phyloP scores from a whole-genome alignment of 1,140 invertebrate genomes.

The Pollicipes pollicipes region DNA sequence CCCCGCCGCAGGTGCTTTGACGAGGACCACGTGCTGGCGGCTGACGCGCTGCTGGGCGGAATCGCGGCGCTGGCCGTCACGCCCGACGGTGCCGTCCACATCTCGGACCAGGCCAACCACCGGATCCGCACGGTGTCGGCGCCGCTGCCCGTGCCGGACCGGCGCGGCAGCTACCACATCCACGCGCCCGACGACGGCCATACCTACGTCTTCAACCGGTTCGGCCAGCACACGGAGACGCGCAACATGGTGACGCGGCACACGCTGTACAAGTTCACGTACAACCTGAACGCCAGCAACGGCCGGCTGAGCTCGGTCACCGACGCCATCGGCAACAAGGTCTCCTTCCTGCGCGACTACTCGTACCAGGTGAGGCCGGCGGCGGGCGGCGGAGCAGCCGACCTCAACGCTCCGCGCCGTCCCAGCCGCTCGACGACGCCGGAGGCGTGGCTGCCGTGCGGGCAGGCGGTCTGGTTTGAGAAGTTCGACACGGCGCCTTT shows the following conservation, averaged over 20 bases:
- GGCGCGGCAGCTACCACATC: slow-evolving; percentile 69
- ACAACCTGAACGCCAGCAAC: slow-evolving; percentile 90
- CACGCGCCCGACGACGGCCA: slow-evolving; percentile 89
- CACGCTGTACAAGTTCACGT: slow-evolving; percentile 77
- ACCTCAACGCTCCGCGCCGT: no score
- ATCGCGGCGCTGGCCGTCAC: slow-evolving; percentile 83
- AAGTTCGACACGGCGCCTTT: no score
- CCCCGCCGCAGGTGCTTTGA: slow-evolving; percentile 49
- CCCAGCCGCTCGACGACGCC: no score
- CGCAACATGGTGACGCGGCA: slow-evolving; percentile 82
- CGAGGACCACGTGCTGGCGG: slow-evolving; percentile 73
- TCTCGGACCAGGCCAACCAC: slow-evolving; percentile 86
- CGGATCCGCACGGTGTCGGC: slow-evolving; percentile 73
- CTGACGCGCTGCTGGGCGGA: slow-evolving; percentile 82
- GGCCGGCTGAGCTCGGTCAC: slow-evolving; percentile 82
- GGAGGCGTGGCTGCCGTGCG: no score
- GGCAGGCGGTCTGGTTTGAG: no score
- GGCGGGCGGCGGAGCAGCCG: no score
- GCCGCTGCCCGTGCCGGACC: slow-evolving; percentile 46
- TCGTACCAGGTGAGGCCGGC: slow-evolving; percentile 23
- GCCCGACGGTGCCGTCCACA: slow-evolving; percentile 81
- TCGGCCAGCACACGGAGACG: slow-evolving; percentile 82
- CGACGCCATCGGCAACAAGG: slow-evolving; percentile 83
- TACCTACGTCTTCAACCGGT: slow-evolving; percentile 86
- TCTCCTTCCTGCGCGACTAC: slow-evolving; percentile 69